These are phyloP conservation scores for Epinotia bilunana DNA, from an alignment of 2,888 invertebrate species.

Conservation along the genomic window DNA sequence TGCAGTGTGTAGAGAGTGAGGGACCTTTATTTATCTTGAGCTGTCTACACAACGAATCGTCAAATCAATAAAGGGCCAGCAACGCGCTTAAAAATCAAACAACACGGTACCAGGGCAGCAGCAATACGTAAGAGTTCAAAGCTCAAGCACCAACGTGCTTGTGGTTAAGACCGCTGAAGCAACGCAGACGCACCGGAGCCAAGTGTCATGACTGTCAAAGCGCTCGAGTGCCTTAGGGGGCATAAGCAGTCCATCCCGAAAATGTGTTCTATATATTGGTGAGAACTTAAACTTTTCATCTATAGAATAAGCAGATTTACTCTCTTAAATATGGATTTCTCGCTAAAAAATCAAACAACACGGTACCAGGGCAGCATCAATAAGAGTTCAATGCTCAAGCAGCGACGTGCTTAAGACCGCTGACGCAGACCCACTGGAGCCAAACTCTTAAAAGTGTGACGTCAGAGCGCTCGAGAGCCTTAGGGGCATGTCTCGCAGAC, in stretches of 20 bases:
- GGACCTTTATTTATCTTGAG: no score
- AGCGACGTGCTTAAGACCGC: constrained; percentile 52
- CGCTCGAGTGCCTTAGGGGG: constrained; percentile 58
- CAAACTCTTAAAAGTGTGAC: constrained; percentile 63
- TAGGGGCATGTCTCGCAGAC: constrained; percentile 65
- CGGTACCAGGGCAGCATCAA: constrained; percentile 18
- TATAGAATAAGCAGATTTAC: no score
- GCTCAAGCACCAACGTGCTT: constrained; percentile 25
- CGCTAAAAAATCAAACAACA: constrained; percentile 10
- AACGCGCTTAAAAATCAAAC: background rate
- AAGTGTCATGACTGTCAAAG: constrained; percentile 63
- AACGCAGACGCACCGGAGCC: constrained; percentile 65
- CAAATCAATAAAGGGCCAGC: no score
- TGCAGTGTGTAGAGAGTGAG: no score
- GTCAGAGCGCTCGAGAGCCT: constrained; percentile 62
- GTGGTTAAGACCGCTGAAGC: constrained; percentile 59
- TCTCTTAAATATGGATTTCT: no score
- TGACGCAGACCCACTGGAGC: constrained; percentile 71
- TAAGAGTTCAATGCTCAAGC: constrained; percentile 21
- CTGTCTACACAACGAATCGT: no score
- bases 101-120: constrained; percentile 7
- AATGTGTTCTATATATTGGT: no score
- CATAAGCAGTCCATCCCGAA: constrained; percentile 48
- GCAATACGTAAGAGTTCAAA: constrained; percentile 28
- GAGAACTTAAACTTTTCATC: no score